phyloP scores from a whole-genome alignment of 2,888 invertebrate species.

The Limnephilus lunatus region DNA sequence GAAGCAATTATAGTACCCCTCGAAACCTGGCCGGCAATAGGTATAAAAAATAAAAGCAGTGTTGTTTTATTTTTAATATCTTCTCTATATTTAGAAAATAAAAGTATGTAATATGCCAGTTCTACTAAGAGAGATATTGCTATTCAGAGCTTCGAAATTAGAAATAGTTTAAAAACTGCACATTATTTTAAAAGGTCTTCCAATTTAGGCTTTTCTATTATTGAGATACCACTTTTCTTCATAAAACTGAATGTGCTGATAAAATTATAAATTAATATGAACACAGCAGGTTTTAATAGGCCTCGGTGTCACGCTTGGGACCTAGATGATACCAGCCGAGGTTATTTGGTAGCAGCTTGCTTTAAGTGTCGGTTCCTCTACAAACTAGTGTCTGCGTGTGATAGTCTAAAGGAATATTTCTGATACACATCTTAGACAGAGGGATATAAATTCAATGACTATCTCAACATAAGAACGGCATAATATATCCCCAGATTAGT shows the following conservation, averaged over 20 bases:
- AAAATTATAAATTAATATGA: background rate
- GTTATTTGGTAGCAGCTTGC: conserved; percentile 31
- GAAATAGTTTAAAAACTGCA: too few species aligned
- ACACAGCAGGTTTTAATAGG: background rate
- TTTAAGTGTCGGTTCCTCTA: conserved; percentile 5
- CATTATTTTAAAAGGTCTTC: too few species aligned
- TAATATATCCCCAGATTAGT: too few species aligned
- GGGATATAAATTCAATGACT: background rate
- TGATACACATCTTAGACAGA: background rate
- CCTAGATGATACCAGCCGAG: background rate
- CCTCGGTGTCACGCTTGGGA: background rate
- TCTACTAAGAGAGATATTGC: too few species aligned
- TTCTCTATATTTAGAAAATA: too few species aligned
- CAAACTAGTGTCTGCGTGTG: conserved; percentile 32
- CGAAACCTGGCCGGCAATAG: too few species aligned
- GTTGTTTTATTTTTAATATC: too few species aligned
- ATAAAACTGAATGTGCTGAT: background rate
- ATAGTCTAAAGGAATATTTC: background rate
- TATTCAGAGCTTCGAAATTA: too few species aligned
- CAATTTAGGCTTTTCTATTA: too few species aligned
- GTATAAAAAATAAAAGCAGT: too few species aligned
- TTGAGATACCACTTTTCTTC: background rate
- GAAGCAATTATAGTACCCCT: too few species aligned
- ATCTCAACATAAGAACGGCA: background rate
- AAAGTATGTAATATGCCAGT: too few species aligned